These are phyloP conservation scores for Pseudocheirus occidentalis DNA, from an alignment of 2,797 vertebrate genomes.

Conservation along the genomic window DNA sequence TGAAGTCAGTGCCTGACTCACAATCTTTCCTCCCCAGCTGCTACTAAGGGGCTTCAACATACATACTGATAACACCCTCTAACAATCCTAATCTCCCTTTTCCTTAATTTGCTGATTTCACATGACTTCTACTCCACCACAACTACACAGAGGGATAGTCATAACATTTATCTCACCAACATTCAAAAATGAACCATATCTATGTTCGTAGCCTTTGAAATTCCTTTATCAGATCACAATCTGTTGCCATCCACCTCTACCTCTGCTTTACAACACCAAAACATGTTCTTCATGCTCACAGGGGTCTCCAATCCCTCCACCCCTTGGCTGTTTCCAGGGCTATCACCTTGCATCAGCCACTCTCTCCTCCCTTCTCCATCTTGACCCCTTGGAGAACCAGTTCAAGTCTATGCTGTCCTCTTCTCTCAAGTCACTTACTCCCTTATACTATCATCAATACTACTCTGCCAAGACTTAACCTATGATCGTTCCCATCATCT, in stretches of 20 bases:
- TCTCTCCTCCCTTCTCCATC: background rate
- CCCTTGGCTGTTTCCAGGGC: background rate
- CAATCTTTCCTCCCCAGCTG: background rate
- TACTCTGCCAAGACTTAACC: background rate
- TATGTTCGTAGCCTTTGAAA: no score
- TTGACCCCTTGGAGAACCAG: background rate
- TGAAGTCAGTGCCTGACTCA: constrained; percentile 3
- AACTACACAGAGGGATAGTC: background rate
- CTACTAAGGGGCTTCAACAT: background rate
- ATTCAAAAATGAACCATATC: background rate
- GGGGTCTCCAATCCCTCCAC: background rate
- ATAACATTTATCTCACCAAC: background rate
- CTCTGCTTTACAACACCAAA: background rate
- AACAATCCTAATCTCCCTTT: background rate
- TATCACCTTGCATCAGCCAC: background rate
- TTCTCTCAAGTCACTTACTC: background rate
- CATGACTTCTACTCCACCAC: background rate
- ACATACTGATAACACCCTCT: background rate
- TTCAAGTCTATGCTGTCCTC: background rate
- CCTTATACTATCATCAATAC: background rate
- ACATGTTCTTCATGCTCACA: background rate
- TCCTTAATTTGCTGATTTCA: background rate
- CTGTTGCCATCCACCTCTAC: background rate
- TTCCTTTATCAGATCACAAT: no score
- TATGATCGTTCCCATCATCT: background rate